Evolutionary conservation across 1,140 invertebrate genomes (phyloP), one percentile per base, ranked within the genome.

Genomic region (Drosophila equinoxialis): DNA sequence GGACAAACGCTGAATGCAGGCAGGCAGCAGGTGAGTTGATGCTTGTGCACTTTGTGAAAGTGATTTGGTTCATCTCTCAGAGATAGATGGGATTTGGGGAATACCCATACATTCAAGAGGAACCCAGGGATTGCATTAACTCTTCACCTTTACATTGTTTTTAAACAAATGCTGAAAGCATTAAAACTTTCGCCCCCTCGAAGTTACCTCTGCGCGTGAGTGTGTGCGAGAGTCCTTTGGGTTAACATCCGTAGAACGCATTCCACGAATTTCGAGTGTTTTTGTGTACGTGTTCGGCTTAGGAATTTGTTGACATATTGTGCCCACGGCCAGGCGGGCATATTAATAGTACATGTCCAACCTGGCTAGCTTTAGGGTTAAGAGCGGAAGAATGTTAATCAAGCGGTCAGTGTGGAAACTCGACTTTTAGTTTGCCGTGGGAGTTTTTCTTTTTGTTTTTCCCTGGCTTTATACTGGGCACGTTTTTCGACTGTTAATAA

Each of bases 251-350:
- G 48, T 55, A 54, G 23, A 55, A 65, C 74, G 58, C 81, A 85
- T 85, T 80, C 65, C 71, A 86, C 82, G 82, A 86, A 86, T 79
- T 82, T 86, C 76, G 79, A 81, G 75, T 80, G 81, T 72, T 75
- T 77, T 39, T 7, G 80, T 57, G 85, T 90, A 89, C 84, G 84
- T 89, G 84, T 84, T 71, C 69, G 80, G 85, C 80, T 90, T 89
- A 89, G 85, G 77, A 89, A 89, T 89, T 78, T 72, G 68, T 84
- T 89, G 85, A 89, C 84, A 89, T 89, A 89, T 89, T 89, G 45
- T 51, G 84, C 76, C 81, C 71, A 73, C 78, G 71, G 76, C 73
- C 67, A 79, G 71, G 71, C 85, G 63, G 82, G 84, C 84, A 89
- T 89, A 89, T 89, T 89, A 89, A 89, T 89, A 72, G 66, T 33